Evolutionary conservation across 2,113 vertebrate genomes (phyloP), one percentile per base, ranked within the genome.

Genomic region (mouse (Mus musculus)): DNA sequence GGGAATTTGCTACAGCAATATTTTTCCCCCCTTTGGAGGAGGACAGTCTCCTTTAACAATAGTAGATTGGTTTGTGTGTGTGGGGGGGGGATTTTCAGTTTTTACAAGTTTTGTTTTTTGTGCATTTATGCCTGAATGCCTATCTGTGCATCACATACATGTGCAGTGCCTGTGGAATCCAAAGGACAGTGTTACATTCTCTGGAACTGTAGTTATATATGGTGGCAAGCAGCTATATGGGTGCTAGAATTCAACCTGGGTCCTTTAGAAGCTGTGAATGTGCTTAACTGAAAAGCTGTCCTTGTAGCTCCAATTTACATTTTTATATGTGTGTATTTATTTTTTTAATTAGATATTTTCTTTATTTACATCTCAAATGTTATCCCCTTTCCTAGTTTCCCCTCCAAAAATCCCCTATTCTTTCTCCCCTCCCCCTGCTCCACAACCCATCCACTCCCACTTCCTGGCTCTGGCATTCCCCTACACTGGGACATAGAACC

Each of bases 11-110:
- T 85, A 49, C 73, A 73, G 14, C 69, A 73, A 65, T 81, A 30
- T 4, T 89, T 91, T 5, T 89, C 76, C 89, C 95, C n/a, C 39
- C 20, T 84, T 96, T 95, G 72, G 28, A 91, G 76, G 42, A 90
- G 4, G 30, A 33, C 2, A 46, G 3, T 84, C 59, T 80, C 49
- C 88, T 90, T 49, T 33, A 94, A 75, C 33, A 54, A 46, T 42
- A 22, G 13, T 73, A 94, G 63, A 88, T 20, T 54, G 26, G 30
- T 12, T 30, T 59, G 16, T 59, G 56, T 59, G 56, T 16, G 56
- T 59, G 16, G 11, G 54, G 11, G 12, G 11, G 54, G 54, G 36
- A 82, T 14, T 82, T 82, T 61, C 36, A 61, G 22, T 16, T 39
- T 61, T 61, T 39, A 26, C 11, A 61, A 61, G 12, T 59, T 59